Conservation (phyloP, 1,140 invertebrate genomes). For the Cherax destructor region DNA sequence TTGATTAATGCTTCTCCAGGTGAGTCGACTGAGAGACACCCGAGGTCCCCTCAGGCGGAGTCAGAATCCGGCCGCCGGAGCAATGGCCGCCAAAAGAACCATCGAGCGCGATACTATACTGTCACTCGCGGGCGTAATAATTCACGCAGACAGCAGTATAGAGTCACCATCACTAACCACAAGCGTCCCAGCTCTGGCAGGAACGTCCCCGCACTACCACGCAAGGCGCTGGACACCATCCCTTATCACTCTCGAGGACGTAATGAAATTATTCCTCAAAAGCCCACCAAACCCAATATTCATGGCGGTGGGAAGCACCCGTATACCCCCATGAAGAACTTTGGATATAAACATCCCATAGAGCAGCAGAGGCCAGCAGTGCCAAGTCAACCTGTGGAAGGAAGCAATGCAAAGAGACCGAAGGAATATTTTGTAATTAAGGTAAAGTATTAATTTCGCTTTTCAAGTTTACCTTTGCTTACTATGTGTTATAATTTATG, state of each 20-base stretch:
- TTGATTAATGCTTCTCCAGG: neutral
- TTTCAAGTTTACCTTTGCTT: too few species aligned
- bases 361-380: neutral
- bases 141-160: neutral
- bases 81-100: neutral
- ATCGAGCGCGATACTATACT: neutral
- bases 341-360: conserved; percentile 7
- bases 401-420: neutral
- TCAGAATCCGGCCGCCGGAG: neutral
- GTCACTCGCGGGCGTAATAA: neutral
- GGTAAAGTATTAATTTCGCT: neutral
- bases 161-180: neutral
- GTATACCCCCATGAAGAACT: conserved; percentile 5
- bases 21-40: neutral
- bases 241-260: neutral
- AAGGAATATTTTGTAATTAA: conserved; percentile 37
- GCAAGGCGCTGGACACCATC: neutral
- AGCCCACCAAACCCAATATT: conserved; percentile 7
- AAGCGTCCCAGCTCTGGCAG: too few species aligned
- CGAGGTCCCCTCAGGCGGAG: neutral
- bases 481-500: too few species aligned
- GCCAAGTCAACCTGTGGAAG: neutral
- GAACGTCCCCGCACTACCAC: neutral
- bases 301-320: neutral
- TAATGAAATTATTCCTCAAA: conserved; percentile 37